Conservation (phyloP, 2,113 vertebrate species). For the Rousettus leschenaultii region DNA sequence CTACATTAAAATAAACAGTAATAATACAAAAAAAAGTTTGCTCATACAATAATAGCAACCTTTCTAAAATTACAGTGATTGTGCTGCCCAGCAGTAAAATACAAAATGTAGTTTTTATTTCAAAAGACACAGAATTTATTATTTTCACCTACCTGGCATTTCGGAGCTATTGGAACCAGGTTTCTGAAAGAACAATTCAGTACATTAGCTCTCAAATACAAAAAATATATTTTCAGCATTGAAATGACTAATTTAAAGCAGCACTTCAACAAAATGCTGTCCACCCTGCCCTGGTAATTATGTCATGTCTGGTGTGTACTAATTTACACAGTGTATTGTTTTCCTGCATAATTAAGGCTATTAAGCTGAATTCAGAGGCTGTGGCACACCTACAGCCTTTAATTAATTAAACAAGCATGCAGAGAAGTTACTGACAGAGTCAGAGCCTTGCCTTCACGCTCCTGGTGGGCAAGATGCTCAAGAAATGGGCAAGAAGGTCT, state of each 20-base stretch:
- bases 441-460: background rate
- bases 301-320: constrained; percentile 66
- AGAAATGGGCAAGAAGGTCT: constrained; percentile 4
- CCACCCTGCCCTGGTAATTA: constrained; percentile 79
- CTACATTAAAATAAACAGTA: constrained; percentile 71
- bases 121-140: constrained; percentile 68
- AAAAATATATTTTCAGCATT: constrained; percentile 74
- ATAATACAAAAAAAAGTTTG: constrained; percentile 70
- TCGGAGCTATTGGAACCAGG: constrained; percentile 74
- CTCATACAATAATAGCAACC: constrained; percentile 68
- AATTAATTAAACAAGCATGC: constrained; percentile 45
- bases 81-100: constrained; percentile 54
- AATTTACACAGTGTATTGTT: constrained; percentile 75
- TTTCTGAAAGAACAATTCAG: constrained; percentile 78
- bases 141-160: constrained; percentile 73
- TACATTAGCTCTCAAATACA: constrained; percentile 78
- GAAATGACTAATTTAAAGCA: constrained; percentile 80
- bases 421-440: constrained; percentile 48
- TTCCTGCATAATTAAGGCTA: constrained; percentile 79
- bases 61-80: constrained; percentile 73
- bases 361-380: constrained; percentile 69
- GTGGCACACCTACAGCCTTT: constrained; percentile 56
- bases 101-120: constrained; percentile 67
- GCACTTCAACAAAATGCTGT: constrained; percentile 78
- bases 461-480: background rate